Evolutionary conservation across 1,140 invertebrate species (phyloP).

Genomic region (Drosophila suzukii): DNA sequence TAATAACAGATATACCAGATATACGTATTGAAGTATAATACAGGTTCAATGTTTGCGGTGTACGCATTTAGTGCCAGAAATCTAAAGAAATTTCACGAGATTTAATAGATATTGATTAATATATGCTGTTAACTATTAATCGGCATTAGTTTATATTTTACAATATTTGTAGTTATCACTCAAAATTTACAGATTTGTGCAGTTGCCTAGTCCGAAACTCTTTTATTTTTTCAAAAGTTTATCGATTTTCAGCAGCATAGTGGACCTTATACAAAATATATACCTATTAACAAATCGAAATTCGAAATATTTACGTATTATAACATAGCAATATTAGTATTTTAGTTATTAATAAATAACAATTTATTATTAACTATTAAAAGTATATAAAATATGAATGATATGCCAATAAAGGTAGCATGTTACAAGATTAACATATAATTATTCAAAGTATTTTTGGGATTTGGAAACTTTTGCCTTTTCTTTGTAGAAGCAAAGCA

Average conservation of each 20-base stretch:
- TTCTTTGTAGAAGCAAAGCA: neutral
- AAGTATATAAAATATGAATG: constrained; percentile 19
- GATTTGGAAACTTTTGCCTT: neutral
- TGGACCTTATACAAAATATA: constrained; percentile 30
- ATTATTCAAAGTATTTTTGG: neutral
- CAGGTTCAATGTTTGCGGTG: constrained; percentile 51
- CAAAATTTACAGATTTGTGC: constrained; percentile 2
- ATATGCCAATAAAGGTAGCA: constrained; percentile 58
- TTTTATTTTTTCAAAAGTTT: neutral
- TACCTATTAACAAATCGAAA: constrained; percentile 26
- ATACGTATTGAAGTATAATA: constrained; percentile 42
- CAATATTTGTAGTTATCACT: neutral
- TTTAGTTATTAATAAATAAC: constrained; percentile 30
- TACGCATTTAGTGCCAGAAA: constrained; percentile 60
- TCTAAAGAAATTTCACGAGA: constrained; percentile 30
- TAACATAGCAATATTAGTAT: constrained; percentile 51
- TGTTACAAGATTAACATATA: constrained; percentile 26
- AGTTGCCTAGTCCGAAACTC: constrained; percentile 11
- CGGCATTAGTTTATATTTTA: constrained; percentile 5
- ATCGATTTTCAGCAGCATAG: constrained; percentile 23
- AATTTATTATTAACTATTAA: constrained; percentile 39
- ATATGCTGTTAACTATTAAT: constrained; percentile 42
- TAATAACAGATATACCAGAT: constrained; percentile 40
- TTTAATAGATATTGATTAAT: constrained; percentile 23
- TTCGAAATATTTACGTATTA: constrained; percentile 43